Conservation (phyloP, 1,140 invertebrate genomes). For the Daktulosphaira vitifoliae region DNA sequence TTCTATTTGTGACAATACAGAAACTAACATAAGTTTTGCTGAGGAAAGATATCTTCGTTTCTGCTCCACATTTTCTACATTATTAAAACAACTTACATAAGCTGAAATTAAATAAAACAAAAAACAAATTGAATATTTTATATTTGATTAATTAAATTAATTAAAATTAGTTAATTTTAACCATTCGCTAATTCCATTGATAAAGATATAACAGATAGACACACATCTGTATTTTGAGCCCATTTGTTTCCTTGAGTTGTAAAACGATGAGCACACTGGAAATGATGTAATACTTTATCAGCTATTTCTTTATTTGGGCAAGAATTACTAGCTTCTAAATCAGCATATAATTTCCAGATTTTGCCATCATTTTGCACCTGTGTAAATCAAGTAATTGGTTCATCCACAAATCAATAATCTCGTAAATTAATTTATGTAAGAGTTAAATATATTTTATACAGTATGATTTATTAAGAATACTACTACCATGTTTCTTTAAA, state of each 20-base stretch:
- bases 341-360: conserved; percentile 71
- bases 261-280: conserved; percentile 48
- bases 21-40: conserved; percentile 37
- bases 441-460: not conserved
- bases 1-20: conserved; percentile 37
- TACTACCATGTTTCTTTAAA: no score
- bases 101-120: not conserved
- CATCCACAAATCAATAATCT: not conserved
- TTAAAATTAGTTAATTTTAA: conserved; percentile 1
- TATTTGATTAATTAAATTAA: not conserved
- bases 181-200: conserved; percentile 45
- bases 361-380: conserved; percentile 54
- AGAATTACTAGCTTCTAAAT: conserved; percentile 54
- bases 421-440: not conserved
- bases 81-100: not conserved
- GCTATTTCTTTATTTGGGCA: conserved; percentile 53
- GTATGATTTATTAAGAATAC: not conserved
- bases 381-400: no score
- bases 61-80: not conserved
- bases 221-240: conserved; percentile 49
- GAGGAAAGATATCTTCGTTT: conserved; percentile 34
- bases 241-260: conserved; percentile 47
- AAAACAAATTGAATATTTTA: not conserved
- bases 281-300: conserved; percentile 53
- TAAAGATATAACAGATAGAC: conserved; percentile 46